A percentile compares a stretch with the other conserved stretches of the same genome.
Conservation (phyloP, 2,113 vertebrate genomes). For the Chrysochloris asiatica region DNA sequence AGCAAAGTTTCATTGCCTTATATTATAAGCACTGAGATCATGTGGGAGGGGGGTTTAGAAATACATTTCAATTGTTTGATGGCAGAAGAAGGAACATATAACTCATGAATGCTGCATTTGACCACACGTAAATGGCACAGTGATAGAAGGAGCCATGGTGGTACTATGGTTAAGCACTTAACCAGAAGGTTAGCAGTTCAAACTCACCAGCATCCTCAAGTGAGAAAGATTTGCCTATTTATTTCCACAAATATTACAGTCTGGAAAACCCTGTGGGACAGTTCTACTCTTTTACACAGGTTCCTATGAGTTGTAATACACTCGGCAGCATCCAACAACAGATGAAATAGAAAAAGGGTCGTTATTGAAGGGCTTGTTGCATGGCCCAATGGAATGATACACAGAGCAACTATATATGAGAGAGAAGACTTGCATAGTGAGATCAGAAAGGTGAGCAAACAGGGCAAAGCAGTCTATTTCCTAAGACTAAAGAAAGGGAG, state of each 20-base stretch:
- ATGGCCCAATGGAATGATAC: neutral
- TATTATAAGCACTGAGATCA: neutral
- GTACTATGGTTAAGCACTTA: neutral
- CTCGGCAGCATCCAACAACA: neutral
- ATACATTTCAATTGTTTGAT: neutral
- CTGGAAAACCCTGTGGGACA: neutral
- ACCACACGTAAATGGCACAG: neutral
- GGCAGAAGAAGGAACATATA: neutral
- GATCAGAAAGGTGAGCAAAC: too few relatives aligned
- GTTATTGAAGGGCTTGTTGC: neutral
- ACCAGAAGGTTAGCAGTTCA: neutral
- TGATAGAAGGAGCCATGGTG: neutral
- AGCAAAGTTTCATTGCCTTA: neutral
- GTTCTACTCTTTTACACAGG: neutral
- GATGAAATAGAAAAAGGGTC: neutral
- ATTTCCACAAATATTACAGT: neutral
- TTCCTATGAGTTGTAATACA: too few relatives aligned
- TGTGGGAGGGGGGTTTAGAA: neutral
- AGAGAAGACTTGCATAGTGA: too few relatives aligned
- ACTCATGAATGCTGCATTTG: neutral
- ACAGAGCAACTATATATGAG: too few relatives aligned
- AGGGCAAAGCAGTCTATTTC: too few relatives aligned
- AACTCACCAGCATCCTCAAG: neutral
- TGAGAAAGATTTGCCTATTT: neutral
- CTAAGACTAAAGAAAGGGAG: too few relatives aligned